Percentiles rank a stretch among this genome's conserved stretches.
These are phyloP conservation scores for Hydrolagus affinis DNA, from an alignment of 2,113 vertebrate species.

Conservation along the genomic window DNA sequence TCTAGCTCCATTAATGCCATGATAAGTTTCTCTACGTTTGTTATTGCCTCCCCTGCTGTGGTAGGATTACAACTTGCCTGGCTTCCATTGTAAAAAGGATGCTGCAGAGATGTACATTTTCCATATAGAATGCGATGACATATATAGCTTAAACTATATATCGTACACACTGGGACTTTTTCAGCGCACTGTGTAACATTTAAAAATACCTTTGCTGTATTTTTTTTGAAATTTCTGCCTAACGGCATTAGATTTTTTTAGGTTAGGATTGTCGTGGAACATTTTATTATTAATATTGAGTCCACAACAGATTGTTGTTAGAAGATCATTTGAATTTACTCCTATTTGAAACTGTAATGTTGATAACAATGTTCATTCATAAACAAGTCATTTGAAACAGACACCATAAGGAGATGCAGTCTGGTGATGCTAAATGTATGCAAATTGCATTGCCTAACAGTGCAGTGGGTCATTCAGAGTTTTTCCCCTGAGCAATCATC, in stretches of 20 bases:
- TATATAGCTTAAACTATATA: neutral
- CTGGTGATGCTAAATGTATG: neutral
- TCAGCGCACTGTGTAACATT: neutral
- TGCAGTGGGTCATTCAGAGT: no score
- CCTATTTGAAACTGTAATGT: neutral
- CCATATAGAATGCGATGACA: neutral
- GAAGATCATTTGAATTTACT: neutral
- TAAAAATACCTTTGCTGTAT: neutral
- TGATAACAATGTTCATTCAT: no score
- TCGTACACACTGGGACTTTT: neutral
- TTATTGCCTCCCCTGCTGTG: neutral
- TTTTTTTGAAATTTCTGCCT: constrained; percentile 18
- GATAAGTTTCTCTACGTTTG: neutral
- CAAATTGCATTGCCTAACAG: neutral
- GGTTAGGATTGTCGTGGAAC: neutral
- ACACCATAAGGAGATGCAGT: neutral
- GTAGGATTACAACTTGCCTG: neutral
- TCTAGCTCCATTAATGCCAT: no score
- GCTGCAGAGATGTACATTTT: neutral
- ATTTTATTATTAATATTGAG: neutral
- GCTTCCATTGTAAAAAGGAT: constrained; percentile 9
- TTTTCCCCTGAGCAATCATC: neutral
- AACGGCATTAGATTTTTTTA: neutral
- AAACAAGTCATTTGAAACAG: neutral
- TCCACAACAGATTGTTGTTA: neutral